Conservation (phyloP, 2,888 invertebrate species). For the Eulithis prunata region DNA sequence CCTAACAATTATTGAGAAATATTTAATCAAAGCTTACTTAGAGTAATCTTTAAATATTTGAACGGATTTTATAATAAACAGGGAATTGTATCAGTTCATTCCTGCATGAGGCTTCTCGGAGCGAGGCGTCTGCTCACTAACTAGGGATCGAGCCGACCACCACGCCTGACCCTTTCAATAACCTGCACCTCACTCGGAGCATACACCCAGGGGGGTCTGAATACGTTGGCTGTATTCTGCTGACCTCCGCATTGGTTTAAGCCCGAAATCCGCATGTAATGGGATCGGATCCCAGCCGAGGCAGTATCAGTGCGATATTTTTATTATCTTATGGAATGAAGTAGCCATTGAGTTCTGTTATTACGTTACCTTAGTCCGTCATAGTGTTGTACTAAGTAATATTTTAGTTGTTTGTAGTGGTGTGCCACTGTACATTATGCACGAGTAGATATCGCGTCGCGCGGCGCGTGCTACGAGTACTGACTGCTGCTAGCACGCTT, state of each 20-base stretch:
- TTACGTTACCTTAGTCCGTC: background rate
- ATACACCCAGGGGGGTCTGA: conserved; percentile 1
- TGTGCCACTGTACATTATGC: too few species aligned
- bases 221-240: conserved; percentile 15
- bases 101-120: conserved; percentile 13
- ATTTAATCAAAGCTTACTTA: too few species aligned
- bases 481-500: too few species aligned
- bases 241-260: conserved; percentile 25
- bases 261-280: conserved; percentile 34
- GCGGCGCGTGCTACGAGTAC: too few species aligned
- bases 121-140: conserved; percentile 12
- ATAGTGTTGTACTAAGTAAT: too few species aligned
- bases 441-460: too few species aligned
- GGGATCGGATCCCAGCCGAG: conserved; percentile 18
- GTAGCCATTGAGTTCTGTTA: conserved; percentile 17
- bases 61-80: conserved; percentile 4
- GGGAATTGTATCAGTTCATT: conserved; percentile 11
- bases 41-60: too few species aligned
- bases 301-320: conserved; percentile 17
- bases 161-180: conserved; percentile 6
- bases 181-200: background rate
- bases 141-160: conserved; percentile 5
- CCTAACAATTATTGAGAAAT: too few species aligned
- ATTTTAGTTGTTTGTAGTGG: too few species aligned
- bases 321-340: conserved; percentile 19